Base-by-base conservation (phyloP, 2,888 invertebrate genomes). In the Xylophagus ater region DNA sequence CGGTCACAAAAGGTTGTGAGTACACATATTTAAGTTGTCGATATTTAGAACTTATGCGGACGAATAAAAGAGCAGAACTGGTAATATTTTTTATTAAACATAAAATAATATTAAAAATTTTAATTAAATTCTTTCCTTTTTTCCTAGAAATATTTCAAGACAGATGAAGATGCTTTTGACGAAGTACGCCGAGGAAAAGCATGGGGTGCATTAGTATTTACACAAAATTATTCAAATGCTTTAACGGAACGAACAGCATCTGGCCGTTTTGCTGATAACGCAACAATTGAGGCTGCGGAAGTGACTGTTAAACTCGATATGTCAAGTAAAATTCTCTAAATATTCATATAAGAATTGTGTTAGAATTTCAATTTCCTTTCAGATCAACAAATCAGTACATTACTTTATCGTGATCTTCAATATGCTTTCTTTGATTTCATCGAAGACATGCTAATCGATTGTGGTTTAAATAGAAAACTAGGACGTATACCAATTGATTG, bases 321-420 rank as follows among this genome's bases (percentile, higher is more conserved):
- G 69, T 83, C 88, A 49, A 90, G 90, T 90, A 62, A 70, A 72
- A 61, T 24, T 28, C 19, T 21, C 12, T 36, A 25, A 10, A 15
- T 28, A 21, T 30, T n/a, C 10, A 17, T 30, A 28, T 8, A 13
- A 14, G 10, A 23, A 8, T 41, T 15, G 7, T 15, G 5, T 4
- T 10, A 35, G 3, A 13, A 24, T 34, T 8, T 28, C 4, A 17
- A 23, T 10, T 41, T 40, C 44, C 24, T 60, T 63, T 41, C 66
- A 92, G 92, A 92, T 68, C 88, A 92, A 58, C 89, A 92, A 67
- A 86, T 93, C 43, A 82, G 84, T 3, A 78, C 81, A 52, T 73
- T 85, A 54, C 64, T 93, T 31, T 76, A 76, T 49, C 71, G 83
- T 43, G 82, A 84, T 53, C 60, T 92, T 4, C 71, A 81, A 40